Evolutionary conservation across 1,140 invertebrate species (phyloP), one percentile per base, ranked within the genome.

Genomic region (Goniozus legneri): DNA sequence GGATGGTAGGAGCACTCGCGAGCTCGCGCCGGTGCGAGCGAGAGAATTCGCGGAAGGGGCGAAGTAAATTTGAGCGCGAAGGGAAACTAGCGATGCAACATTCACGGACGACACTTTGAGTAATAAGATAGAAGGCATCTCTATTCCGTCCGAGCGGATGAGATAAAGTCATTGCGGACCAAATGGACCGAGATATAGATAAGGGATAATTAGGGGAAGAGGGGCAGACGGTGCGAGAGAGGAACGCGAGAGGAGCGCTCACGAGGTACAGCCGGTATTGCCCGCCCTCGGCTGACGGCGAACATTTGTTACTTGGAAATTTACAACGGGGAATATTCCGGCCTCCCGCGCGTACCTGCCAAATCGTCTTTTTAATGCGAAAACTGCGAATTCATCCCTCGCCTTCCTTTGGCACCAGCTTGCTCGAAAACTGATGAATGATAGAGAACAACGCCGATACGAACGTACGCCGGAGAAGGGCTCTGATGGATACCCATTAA

Each of bases 181-280:
- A 73, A 73, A 75, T 73, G 69, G 71, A 73, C 63, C 69, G 64
- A 71, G 69, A 73, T 73, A 71, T 71, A 71, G 71, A 73, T 73
- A 75, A 73, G 61, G 67, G 71, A 73, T 75, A 73, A 75, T 75
- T 73, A 73, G 69, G 56, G 65, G 67, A 64, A 69, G 53, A 50
- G 67, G 65, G 65, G 69, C 62, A 65, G 68, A 67, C 61, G 57
- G 58, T 48, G 47, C 46, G 49, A 33, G 22, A 30, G 16, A 14
- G 10, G 16, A 13, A 34, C 13, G 20, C 8, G 32, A 42, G 8
- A 32, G 39, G 33, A n/a, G n/a, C n/a, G n/a, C n/a, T n/a, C n/a
- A n/a, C n/a, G n/a, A n/a, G n/a, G n/a, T n/a, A n/a, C n/a, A n/a
- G n/a, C n/a, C n/a, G n/a, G n/a, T n/a, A n/a, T n/a, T 41, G 40